Conservation (phyloP, 1,140 invertebrate genomes). For the Orchesella cincta region DNA sequence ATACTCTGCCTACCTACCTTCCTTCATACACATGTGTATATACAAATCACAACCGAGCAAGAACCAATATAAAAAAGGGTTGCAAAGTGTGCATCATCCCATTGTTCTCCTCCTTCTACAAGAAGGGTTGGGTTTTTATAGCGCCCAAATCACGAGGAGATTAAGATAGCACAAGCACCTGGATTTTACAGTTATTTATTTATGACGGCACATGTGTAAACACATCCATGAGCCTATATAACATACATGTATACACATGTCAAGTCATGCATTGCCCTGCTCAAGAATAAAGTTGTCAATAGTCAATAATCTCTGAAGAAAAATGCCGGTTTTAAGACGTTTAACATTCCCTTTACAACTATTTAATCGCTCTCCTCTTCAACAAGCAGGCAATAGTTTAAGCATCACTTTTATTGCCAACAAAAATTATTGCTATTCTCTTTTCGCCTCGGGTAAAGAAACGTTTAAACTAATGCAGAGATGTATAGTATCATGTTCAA, state of each 20-base stretch:
- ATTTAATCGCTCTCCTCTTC: neutral
- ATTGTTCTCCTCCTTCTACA: neutral
- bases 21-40: no score
- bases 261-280: no score
- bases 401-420: neutral
- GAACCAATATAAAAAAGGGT: neutral
- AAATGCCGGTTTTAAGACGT: neutral
- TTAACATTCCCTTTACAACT: neutral
- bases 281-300: no score
- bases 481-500: neutral
- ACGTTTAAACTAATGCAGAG: constrained; percentile 28
- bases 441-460: neutral
- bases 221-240: no score
- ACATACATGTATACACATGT: no score
- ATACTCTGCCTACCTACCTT: no score
- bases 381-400: neutral
- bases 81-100: neutral
- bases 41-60: neutral
- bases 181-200: constrained; percentile 19
- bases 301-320: no score
- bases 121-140: no score
- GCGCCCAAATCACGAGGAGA: no score
- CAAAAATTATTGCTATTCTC: no score
- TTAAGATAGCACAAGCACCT: neutral
- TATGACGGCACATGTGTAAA: neutral